Evolutionary conservation across 1,140 invertebrate genomes (phyloP), one percentile per base, ranked within the genome.

Genomic region (Anastrepha ludens): DNA sequence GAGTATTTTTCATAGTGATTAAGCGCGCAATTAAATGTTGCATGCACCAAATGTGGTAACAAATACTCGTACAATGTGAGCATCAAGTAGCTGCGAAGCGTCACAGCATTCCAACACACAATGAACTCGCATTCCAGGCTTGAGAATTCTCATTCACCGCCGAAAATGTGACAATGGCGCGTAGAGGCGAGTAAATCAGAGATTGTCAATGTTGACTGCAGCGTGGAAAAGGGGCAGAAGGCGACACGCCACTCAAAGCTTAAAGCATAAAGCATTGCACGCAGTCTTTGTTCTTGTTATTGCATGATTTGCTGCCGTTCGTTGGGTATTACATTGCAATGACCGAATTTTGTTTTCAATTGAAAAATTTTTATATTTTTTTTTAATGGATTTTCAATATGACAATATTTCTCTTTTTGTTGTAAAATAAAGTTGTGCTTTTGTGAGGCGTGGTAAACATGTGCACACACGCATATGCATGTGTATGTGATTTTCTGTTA

Each of bases 331-430:
- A 20, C 20, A 81, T 58, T 55, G 74, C 74, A 81, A 11, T 81
- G 74, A 81, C 74, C 74, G 74, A 81, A 81, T 81, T 81, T 81
- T 81, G n/a, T 13, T 81, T 55, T 81, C 74, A 81, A 81, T 55
- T 55, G 7, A 55, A 81, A 67, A 67, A 29, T 29, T 67, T 39
- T 2, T 29, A 15, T 47, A 17, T 74, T 74, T 74, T 74, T 58
- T 81, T 50, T 58, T 29, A 81, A 81, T 81, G 47, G 20, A 50
- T 55, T 50, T 58, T 55, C 47, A 20, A 81, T 58, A 55, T 29
- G 29, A 29, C 29, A 29, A 29, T 29, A 29, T 74, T 47, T 74
- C 7, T 74, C n/a, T 15, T 44, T 44, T 74, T 74, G 60, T 74
- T 44, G 1, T 47, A 47, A 5, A 81, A 55, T 8, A 74, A 62